Base-by-base conservation (phyloP, 1,140 invertebrate genomes). In the Eupeodes corollae region DNA sequence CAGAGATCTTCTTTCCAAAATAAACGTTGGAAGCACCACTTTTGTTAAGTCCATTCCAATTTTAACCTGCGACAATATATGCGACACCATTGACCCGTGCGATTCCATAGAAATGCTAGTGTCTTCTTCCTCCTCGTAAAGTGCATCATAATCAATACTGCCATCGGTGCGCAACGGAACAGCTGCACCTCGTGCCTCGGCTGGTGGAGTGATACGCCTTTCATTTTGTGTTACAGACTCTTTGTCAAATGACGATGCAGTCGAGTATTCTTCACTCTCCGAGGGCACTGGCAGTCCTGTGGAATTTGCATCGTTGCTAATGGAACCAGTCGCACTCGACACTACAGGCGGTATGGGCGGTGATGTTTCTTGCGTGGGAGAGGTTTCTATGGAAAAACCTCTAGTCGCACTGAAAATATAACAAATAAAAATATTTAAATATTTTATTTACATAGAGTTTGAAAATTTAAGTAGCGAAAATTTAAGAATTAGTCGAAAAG, bases 31-130 rank as follows among this genome's bases (percentile, higher is more conserved):
- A 48, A 98, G 70, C 31, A 91, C 91, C 47, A 98, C 92, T 78
- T 96, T 98, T 3, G 94, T 98, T 56, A 98, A 77, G 71, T 98
- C 94, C 94, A 98, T 98, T 41, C 94, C 94, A 61, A 98, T 96
- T 69, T 95, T 87, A 46, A 95, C 90, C 78, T 96, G 92, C 21
- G 92, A 95, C 43, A 98, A 71, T 13, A 98, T 74, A 70, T 96
- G 91, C 42, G 86, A 86, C 53, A 98, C 88, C 51, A 98, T 89
- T 41, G 89, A 95, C 42, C 93, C 92, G 70, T 97, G 91, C 52
- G 81, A 84, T 70, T 95, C 91, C 79, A 97, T 85, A 14, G 87
- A 88, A 57, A 84, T 76, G 62, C 90, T 88, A 56, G 79, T 80
- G 65, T 91, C 88, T 57, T 86, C 85, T 51, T 87, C 83, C 59